Evolutionary conservation across 2,888 invertebrate genomes (phyloP).

Genomic region (Eumacrocentrus americanus): DNA sequence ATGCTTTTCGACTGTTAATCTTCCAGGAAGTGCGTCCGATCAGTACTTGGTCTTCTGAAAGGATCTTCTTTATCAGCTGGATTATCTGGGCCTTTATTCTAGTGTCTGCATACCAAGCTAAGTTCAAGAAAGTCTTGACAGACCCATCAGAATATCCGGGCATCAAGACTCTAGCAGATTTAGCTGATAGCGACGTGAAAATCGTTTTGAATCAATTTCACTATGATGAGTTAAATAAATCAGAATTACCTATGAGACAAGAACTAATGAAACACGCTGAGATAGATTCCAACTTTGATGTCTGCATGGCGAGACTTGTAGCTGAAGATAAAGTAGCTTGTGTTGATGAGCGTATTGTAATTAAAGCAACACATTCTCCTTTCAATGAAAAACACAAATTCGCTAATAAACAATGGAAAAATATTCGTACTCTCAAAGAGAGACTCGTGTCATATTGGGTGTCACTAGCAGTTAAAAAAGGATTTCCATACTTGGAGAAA

Average conservation of each 20-base stretch:
- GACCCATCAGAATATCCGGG: slow-evolving; percentile 11
- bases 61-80: slow-evolving; percentile 32
- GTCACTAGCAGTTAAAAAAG: slow-evolving; percentile 29
- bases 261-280: slow-evolving; percentile 18
- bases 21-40: slow-evolving; percentile 27
- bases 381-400: too few species aligned
- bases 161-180: slow-evolving; percentile 33
- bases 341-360: neutral
- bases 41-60: slow-evolving; percentile 10
- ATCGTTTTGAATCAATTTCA: slow-evolving; percentile 29
- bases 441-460: too few species aligned
- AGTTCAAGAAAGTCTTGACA: slow-evolving; percentile 33
- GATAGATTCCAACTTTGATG: slow-evolving; percentile 20
- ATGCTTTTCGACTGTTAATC: slow-evolving; percentile 22
- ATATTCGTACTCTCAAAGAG: too few species aligned
- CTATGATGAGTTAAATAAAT: slow-evolving; percentile 26
- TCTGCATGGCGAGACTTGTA: slow-evolving; percentile 23
- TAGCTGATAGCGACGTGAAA: slow-evolving; percentile 29
- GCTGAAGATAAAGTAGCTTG: slow-evolving; percentile 27
- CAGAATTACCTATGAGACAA: neutral
- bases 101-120: slow-evolving; percentile 19
- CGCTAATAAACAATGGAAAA: too few species aligned
- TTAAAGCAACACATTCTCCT: too few species aligned
- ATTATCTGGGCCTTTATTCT: slow-evolving; percentile 31
- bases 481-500: slow-evolving; percentile 32